These are phyloP conservation scores for Alentia gelatinosa DNA, from an alignment of 2,888 invertebrate species.

Conservation along the genomic window DNA sequence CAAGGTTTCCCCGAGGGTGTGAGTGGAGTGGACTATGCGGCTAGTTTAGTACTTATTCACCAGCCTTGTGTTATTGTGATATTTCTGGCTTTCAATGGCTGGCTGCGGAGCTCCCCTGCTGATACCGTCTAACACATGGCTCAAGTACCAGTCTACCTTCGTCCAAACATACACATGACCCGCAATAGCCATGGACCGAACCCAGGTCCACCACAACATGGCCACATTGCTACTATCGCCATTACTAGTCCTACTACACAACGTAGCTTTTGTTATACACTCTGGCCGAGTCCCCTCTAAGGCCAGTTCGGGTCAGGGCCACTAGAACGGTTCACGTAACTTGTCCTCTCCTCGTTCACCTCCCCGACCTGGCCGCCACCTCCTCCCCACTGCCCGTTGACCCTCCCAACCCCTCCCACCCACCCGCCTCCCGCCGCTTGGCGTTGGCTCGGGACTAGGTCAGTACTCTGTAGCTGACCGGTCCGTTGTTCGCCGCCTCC, in stretches of 20 bases:
- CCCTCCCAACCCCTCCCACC: neutral
- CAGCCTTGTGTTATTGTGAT: too few relatives aligned
- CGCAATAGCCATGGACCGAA: too few relatives aligned
- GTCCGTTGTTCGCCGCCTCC: neutral
- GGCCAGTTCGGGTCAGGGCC: slow-evolving; percentile 31
- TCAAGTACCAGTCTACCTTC: too few relatives aligned
- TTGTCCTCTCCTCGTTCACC: neutral
- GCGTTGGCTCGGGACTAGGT: neutral
- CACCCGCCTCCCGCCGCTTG: neutral
- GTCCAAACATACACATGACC: too few relatives aligned
- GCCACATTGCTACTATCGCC: neutral
- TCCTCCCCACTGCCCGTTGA: neutral
- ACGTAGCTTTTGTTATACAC: neutral
- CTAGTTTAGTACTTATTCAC: too few relatives aligned
- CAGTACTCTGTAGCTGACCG: neutral
- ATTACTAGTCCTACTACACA: neutral
- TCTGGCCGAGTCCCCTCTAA: neutral
- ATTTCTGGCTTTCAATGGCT: too few relatives aligned
- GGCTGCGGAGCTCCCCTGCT: too few relatives aligned
- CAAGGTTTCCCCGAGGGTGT: too few relatives aligned
- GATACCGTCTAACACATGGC: too few relatives aligned
- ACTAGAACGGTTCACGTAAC: slow-evolving; percentile 13
- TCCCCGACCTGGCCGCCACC: neutral
- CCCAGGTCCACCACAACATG: too few relatives aligned
- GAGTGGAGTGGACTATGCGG: too few relatives aligned